Evolutionary conservation across 2,797 vertebrate species (phyloP).

Genomic region (Mastacembelus armatus): DNA sequence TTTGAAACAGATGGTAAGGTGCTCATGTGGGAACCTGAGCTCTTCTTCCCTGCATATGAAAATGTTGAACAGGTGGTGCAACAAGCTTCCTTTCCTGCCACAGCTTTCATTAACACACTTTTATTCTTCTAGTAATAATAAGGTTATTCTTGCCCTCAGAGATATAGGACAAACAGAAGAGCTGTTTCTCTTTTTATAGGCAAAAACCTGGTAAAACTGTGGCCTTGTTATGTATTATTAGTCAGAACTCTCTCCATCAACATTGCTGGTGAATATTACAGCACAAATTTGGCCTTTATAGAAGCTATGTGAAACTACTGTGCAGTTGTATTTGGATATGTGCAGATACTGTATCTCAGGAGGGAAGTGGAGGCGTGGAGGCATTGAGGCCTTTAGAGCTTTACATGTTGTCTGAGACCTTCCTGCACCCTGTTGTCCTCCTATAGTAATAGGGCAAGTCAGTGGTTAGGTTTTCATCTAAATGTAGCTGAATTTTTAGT

Average conservation of each 20-base stretch:
- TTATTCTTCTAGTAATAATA: conserved; percentile 53
- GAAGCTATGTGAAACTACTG: background rate
- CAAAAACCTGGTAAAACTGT: conserved; percentile 16
- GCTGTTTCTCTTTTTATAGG: background rate
- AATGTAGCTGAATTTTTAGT: background rate
- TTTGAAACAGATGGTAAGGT: conserved; percentile 71
- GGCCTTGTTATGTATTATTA: conserved; percentile 26
- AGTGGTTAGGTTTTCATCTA: background rate
- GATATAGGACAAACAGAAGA: conserved; percentile 31
- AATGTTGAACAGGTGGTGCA: conserved; percentile 73
- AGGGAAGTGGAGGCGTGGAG: too few species aligned
- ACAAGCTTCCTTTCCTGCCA: conserved; percentile 56
- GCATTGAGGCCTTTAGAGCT: background rate
- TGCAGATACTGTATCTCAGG: background rate
- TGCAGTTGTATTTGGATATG: background rate
- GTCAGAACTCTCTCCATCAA: conserved; percentile 11
- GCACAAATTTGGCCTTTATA: background rate
- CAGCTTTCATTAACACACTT: conserved; percentile 63
- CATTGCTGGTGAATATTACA: conserved; percentile 31
- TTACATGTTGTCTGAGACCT: background rate
- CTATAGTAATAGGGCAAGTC: background rate
- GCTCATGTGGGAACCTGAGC: conserved; percentile 65
- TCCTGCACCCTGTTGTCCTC: background rate
- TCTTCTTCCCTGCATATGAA: conserved; percentile 71
- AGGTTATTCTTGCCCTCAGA: conserved; percentile 34